phyloP scores from a whole-genome alignment of 2,113 vertebrate species.

The Psammodynastes pulverulentus region DNA sequence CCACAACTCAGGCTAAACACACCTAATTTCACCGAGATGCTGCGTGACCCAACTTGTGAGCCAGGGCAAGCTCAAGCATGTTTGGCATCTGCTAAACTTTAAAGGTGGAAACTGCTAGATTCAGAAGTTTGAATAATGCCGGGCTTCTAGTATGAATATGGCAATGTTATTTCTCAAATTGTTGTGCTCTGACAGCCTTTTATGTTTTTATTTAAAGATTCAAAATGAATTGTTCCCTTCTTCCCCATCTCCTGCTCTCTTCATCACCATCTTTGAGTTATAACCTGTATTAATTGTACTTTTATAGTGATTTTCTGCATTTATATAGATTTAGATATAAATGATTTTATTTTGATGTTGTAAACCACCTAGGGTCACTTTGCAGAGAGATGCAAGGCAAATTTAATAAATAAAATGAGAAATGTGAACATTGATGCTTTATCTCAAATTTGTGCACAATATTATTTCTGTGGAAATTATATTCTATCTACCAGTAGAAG shows the following conservation, averaged over 20 bases:
- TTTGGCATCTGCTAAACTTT: slow-evolving; percentile 15
- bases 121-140: not conserved
- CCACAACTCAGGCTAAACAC: slow-evolving; percentile 15
- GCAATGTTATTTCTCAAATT: not conserved
- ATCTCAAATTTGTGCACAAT: not conserved
- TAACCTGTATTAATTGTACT: not conserved
- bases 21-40: not conserved
- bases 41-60: slow-evolving; percentile 28
- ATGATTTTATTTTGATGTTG: not conserved
- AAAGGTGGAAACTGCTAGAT: not conserved
- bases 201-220: not conserved
- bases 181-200: not conserved
- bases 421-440: not conserved
- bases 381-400: not conserved
- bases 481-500: not conserved
- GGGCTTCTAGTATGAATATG: not conserved
- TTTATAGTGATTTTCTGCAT: not conserved
- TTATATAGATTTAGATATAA: not conserved
- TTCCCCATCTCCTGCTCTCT: too few species aligned
- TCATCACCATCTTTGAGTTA: not conserved
- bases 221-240: not conserved
- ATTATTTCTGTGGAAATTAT: not conserved
- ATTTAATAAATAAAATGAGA: not conserved
- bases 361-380: not conserved
- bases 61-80: not conserved